These are phyloP conservation scores for Phylloscopus collybita DNA, from an alignment of 2,797 vertebrate genomes.

Conservation along the genomic window DNA sequence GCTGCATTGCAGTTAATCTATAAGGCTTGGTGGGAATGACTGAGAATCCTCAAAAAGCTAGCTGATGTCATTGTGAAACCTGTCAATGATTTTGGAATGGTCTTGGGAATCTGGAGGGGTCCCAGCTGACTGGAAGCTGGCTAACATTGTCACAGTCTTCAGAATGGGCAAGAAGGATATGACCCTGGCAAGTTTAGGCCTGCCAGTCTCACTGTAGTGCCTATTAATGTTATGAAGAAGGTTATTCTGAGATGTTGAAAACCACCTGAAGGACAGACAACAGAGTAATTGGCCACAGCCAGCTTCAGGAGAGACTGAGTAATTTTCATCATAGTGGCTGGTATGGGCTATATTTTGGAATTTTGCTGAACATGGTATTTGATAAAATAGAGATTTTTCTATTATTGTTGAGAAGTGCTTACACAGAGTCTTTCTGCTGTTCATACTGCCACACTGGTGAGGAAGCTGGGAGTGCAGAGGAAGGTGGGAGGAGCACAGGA, in stretches of 20 bases:
- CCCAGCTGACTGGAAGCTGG: not conserved
- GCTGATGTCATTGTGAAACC: not conserved
- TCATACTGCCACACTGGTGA: rapidly evolving
- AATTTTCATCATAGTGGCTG: not conserved
- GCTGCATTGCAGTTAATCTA: not conserved
- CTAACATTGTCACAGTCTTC: not conserved
- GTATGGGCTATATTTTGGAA: not conserved
- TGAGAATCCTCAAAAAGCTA: not conserved
- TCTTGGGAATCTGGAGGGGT: not conserved
- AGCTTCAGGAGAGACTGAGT: not conserved
- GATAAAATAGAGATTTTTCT: not conserved
- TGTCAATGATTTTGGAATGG: not conserved
- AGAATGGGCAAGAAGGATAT: not conserved
- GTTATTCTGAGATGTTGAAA: not conserved
- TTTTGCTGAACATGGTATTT: not conserved
- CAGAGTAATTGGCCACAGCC: not conserved
- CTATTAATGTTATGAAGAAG: not conserved
- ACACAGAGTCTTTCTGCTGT: not conserved
- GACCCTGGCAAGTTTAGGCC: not conserved
- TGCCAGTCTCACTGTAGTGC: not conserved
- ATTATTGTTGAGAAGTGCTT: not conserved
- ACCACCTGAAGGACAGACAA: not conserved
- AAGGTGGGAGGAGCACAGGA: not conserved
- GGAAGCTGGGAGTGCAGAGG: not conserved
- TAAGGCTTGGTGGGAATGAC: not conserved